These are phyloP conservation scores for Phengaris arion DNA, from an alignment of 2,888 invertebrate genomes.

Conservation along the genomic window DNA sequence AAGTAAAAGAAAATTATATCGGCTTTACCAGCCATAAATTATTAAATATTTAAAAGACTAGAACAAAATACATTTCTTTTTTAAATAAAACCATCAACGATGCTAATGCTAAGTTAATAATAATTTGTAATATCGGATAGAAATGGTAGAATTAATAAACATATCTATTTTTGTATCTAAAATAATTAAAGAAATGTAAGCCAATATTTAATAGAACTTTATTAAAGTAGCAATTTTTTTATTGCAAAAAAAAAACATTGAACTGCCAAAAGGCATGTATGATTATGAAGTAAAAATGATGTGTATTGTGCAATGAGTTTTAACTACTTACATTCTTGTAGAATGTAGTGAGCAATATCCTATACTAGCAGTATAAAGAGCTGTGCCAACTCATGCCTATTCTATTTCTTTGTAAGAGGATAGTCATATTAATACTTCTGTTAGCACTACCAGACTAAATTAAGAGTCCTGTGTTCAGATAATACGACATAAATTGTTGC, in stretches of 20 bases:
- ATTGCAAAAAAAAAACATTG: too few relatives aligned
- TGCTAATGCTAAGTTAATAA: conserved; percentile 1
- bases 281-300: too few relatives aligned
- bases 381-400: too few relatives aligned
- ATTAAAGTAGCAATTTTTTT: neutral
- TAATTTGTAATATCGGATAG: neutral
- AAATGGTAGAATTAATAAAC: neutral
- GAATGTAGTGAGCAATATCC: too few relatives aligned
- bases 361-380: too few relatives aligned
- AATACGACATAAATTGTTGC: neutral
- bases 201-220: neutral
- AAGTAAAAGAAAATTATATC: conserved; percentile 3
- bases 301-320: too few relatives aligned
- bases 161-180: conserved; percentile 27
- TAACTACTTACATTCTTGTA: too few relatives aligned
- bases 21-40: neutral
- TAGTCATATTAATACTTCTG: neutral
- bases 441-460: neutral
- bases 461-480: neutral
- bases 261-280: neutral
- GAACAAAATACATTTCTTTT: conserved; percentile 15
- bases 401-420: neutral
- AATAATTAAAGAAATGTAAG: neutral
- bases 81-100: conserved; percentile 7
- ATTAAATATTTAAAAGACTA: conserved; percentile 12